Evolutionary conservation across 1,140 invertebrate genomes (phyloP), one percentile per base, ranked within the genome.

Genomic region (Anthonomus grandis): DNA sequence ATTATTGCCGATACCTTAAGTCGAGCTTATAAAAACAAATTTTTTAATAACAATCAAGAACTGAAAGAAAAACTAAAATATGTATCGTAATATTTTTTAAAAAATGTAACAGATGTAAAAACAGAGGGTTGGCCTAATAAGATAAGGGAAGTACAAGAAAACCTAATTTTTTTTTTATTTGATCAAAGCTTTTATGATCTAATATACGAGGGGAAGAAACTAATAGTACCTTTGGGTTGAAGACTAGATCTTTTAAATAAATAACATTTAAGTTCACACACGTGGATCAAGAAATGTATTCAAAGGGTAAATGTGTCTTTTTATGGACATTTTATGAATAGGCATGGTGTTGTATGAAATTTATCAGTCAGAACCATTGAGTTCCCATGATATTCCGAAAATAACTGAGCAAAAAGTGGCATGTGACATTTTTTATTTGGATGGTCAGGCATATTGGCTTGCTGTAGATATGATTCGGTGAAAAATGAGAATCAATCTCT

Each of bases 1-100:
- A 24, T 62, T 24, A 52, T 68, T 21, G 68, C 68, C 60, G 71
- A 76, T 70, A 66, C 67, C 36, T 62, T 71, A 51, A 65, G 72
- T 9, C 31, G 61, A 41, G 59, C 54, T 18, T 44, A 47, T 45
- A 15, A 57, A 24, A 39, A 13, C 0, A 19, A 60, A 25, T 36
- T 4, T 23, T 44, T 57, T 18, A 42, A 60, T 44, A 46, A 57
- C 37, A 59, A 57, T 24, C 37, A 46, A 8, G 59, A 57, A 21
- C 42, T 52, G 10, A 13, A 34, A 34, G 31, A 10, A 13, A 60
- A 9, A 50, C 47, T 24, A 59, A 62, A 24, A 39, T 62, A 4
- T 62, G 63, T 45, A 24, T 62, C 19, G 52, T 64, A 13, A 18
- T 47, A 17, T 31, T 44, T 22, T 23, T 53, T 25, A n/a, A 47